Base-by-base conservation (phyloP, 1,140 invertebrate species). In the Harlomillsia oculata region DNA sequence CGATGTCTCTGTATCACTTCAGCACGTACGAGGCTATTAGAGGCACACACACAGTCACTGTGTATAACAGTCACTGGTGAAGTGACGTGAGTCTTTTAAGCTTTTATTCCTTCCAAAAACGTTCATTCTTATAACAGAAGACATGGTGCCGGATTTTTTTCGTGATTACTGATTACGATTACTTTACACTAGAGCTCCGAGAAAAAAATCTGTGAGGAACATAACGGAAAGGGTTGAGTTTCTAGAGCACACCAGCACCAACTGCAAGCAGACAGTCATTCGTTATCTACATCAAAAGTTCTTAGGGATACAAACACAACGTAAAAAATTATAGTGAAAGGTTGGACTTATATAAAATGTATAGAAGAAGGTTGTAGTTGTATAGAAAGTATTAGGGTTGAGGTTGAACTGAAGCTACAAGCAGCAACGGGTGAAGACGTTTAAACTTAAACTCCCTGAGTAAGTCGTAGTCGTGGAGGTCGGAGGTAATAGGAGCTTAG, bases 101-200 rank as follows among this genome's bases (percentile, higher is more conserved):
- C 32, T 34, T n/a, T 34, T n/a, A 9, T n/a, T n/a, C 32, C 32
- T 9, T n/a, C 8, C 32, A 34, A 34, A 34, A n/a, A 8, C 8
- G n/a, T 34, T 34, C n/a, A 34, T 9, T 9, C 32, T 34, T n/a
- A 34, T n/a, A 34, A 34, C n/a, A 8, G n/a, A 34, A 34, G 8
- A 8, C 8, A 8, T n/a, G 32, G 28, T 20, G 29, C 18, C 18
- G 16, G 11, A 21, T 20, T 20, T 41, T 41, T 21, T 41, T 20
- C 23, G 14, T 48, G n/a, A 48, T 48, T 21, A 48, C 34, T 32
- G 45, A 48, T n/a, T n/a, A n/a, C n/a, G n/a, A n/a, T n/a, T n/a
- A n/a, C n/a, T n/a, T n/a, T n/a, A n/a, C n/a, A n/a, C n/a, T n/a
- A n/a, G n/a, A n/a, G n/a, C n/a, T n/a, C n/a, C n/a, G n/a, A n/a